These are phyloP conservation scores for Drosophila micromelanica DNA, from an alignment of 1,140 invertebrate genomes.

Conservation along the genomic window DNA sequence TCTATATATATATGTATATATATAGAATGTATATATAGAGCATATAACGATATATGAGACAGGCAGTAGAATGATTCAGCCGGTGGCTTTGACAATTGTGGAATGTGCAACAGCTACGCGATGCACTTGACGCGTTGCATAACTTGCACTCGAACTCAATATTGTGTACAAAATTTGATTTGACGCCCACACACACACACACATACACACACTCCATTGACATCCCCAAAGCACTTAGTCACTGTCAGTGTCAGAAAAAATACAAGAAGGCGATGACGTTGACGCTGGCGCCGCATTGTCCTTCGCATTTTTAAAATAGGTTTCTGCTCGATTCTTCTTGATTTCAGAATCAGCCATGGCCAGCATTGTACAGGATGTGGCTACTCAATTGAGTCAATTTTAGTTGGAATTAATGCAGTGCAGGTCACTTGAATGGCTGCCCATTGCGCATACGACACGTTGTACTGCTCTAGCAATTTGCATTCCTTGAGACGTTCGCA, in stretches of 20 bases:
- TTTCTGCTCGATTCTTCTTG: constrained; percentile 28
- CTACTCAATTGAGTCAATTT: constrained; percentile 61
- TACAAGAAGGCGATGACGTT: not conserved
- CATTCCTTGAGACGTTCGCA: constrained; percentile 8
- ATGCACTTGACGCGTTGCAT: constrained; percentile 50
- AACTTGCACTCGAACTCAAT: constrained; percentile 39
- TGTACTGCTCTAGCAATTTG: constrained; percentile 21
- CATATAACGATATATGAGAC: not conserved
- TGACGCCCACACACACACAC: constrained; percentile 11
- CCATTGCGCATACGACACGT: constrained; percentile 33
- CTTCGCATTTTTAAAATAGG: constrained; percentile 57
- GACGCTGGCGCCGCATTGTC: constrained; percentile 30
- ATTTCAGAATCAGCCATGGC: constrained; percentile 27
- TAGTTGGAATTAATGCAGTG: constrained; percentile 36
- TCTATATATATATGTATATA: not conserved
- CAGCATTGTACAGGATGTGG: not conserved
- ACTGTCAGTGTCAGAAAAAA: constrained; percentile 39
- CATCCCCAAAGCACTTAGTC: constrained; percentile 45
- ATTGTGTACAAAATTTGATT: constrained; percentile 20
- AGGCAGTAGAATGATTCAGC: not conserved
- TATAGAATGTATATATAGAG: not conserved
- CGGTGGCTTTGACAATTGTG: constrained; percentile 3
- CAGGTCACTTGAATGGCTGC: constrained; percentile 9
- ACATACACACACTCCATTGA: constrained; percentile 15
- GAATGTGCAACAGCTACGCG: constrained; percentile 65